Base-by-base conservation (phyloP, 2,113 vertebrate species). In the Callipepla squamata region DNA sequence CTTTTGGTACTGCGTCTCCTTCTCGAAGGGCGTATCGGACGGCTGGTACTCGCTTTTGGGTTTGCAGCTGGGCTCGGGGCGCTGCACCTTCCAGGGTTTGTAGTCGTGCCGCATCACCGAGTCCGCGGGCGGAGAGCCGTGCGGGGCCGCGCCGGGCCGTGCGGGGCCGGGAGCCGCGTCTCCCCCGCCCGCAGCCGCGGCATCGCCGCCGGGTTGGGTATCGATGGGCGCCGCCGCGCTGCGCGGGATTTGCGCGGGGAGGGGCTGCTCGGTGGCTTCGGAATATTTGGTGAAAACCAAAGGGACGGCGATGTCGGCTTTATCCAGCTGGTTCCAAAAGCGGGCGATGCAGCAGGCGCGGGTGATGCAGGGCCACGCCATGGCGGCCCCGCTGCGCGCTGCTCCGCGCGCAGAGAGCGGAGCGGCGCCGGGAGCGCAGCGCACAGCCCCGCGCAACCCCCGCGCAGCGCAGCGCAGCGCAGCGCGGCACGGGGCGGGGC, bases 301-400 rank as follows among this genome's bases (percentile, higher is more conserved):
- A 13, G 99, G 99, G 92, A 99, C 99, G 19, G 99, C 98, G 74
- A 99, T 99, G 97, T 99, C 99, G 55, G 99, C 98, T 94, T 99
- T 99, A 96, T 99, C 99, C 96, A 99, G 97, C 97, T 99, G 99
- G 96, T 98, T 99, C 99, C 99, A 99, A 97, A 99, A 99, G 50
- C 99, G 99, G 75, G 99, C 98, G 95, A 99, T 99, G 98, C 99
- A 99, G 98, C 99, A 99, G 50, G 99, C 99, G 97, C 99, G 98
- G 96, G 98, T 98, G 96, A 99, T 99, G 94, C 99, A 99, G 85
- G 99, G 99, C 99, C 99, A 99, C 90, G 99, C 99, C 99, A 99
- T 99, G 97, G 88, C 67, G 89, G 80, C 80, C 53, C 53, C 53
- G 26, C 51, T 55, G 26, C 51, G 51, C 51, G 51, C 51, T 28